Percentiles rank a stretch among this genome's conserved stretches.
phyloP scores from a whole-genome alignment of 1,140 invertebrate genomes.

The Musca vetustissima region DNA sequence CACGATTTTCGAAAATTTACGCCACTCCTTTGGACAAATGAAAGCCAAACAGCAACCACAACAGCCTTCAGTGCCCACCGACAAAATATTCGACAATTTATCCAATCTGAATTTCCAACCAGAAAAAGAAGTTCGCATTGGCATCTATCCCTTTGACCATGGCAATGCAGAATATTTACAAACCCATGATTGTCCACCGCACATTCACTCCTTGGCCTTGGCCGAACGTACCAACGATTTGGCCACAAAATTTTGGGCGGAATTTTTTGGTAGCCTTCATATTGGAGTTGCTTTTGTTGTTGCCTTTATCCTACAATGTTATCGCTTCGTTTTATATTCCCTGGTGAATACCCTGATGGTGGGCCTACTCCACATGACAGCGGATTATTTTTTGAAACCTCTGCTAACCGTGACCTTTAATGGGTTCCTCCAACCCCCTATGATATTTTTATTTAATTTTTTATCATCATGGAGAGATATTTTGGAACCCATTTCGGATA shows the following conservation, averaged over 20 bases:
- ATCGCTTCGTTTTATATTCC: slow-evolving; percentile 61
- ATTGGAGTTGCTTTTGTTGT: slow-evolving; percentile 64
- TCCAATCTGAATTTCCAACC: slow-evolving; percentile 32
- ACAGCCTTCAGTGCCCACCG: neutral
- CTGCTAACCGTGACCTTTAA: slow-evolving; percentile 66
- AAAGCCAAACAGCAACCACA: slow-evolving; percentile 36
- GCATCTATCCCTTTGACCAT: slow-evolving; percentile 70
- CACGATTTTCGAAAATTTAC: slow-evolving; percentile 33
- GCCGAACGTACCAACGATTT: slow-evolving; percentile 63
- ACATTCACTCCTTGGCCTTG: slow-evolving; percentile 60
- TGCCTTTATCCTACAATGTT: slow-evolving; percentile 64
- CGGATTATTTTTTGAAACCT: slow-evolving; percentile 69
- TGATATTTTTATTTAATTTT: slow-evolving; percentile 66
- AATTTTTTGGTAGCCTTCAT: slow-evolving; percentile 65
- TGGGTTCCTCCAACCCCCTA: slow-evolving; percentile 63
- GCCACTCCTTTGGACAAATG: slow-evolving; percentile 45
- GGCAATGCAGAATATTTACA: slow-evolving; percentile 64
- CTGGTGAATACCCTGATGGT: slow-evolving; percentile 62
- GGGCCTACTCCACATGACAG: slow-evolving; percentile 63
- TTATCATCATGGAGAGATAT: slow-evolving; percentile 64
- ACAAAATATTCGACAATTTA: slow-evolving; percentile 39
- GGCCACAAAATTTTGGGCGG: slow-evolving; percentile 67
- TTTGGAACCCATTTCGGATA: slow-evolving; percentile 62
- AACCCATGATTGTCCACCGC: slow-evolving; percentile 64
- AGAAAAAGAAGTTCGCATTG: slow-evolving; percentile 48